phyloP scores from a whole-genome alignment of 1,140 invertebrate genomes.

The Probaryconus sp. region DNA sequence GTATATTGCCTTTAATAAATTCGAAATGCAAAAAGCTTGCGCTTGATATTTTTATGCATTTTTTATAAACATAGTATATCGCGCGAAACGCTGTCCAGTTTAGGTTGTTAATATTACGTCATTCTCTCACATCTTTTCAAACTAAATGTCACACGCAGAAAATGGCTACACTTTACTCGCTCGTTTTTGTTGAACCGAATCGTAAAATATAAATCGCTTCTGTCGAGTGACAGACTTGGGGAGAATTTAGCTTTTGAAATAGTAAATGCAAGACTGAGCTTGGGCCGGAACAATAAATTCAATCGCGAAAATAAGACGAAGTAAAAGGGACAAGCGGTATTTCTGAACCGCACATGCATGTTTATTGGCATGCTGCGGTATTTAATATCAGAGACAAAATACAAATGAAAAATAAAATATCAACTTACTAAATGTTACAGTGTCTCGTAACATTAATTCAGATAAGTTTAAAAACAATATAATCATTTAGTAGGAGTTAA shows the following conservation, averaged over 20 bases:
- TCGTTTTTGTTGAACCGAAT: conserved; percentile 29
- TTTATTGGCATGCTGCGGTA: too few relatives aligned
- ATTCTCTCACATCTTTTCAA: conserved; percentile 20
- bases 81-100: conserved; percentile 17
- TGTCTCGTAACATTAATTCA: too few relatives aligned
- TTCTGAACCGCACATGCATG: background rate
- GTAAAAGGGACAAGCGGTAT: background rate
- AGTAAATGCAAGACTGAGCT: conserved; percentile 9
- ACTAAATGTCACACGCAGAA: conserved; percentile 42
- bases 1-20: background rate
- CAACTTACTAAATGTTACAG: too few relatives aligned
- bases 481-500: too few relatives aligned
- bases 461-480: too few relatives aligned
- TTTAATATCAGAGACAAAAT: conserved; percentile 2
- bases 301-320: conserved; percentile 17
- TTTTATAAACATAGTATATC: conserved; percentile 13
- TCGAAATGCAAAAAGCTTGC: conserved; percentile 3
- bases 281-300: conserved; percentile 25
- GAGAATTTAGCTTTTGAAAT: conserved; percentile 25
- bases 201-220: conserved; percentile 49
- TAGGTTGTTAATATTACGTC: conserved; percentile 23
- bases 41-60: conserved; percentile 13
- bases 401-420: too few relatives aligned
- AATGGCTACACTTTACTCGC: conserved; percentile 17
- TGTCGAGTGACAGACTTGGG: conserved; percentile 30